Base-by-base conservation (phyloP, 2,888 invertebrate species). In the Dusona sp. region DNA sequence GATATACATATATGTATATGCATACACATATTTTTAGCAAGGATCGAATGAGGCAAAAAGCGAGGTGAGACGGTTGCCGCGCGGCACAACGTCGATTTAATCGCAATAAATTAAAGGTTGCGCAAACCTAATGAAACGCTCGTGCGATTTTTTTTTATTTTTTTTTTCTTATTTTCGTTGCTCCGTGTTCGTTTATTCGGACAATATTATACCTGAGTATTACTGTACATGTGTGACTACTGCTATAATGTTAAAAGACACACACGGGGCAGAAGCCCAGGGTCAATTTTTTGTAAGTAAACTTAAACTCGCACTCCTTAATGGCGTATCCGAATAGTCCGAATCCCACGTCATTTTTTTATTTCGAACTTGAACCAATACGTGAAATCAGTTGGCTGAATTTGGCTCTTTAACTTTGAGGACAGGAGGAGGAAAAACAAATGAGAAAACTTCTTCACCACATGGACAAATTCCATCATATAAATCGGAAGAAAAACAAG, bases 91-190 rank as follows among this genome's bases (percentile, higher is more conserved):
- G 78, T 70, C 85, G 86, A 87, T 86, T 89, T 90, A 89, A 90
- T 91, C 88, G 89, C 88, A 88, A 89, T 89, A 89, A 91, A 91
- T 91, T 89, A 89, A 89, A 86, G 81, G 83, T 91, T 91, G 86
- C 91, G 90, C 88, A 90, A 91, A 87, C 85, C 89, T 90, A 91
- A 91, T 91, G 90, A 90, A 91, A 91, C 88, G 88, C 87, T 88
- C 88, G 85, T 65, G 73, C 79, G 54, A 79, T 74, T 70, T 33
- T 85, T 83, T 73, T 73, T 67, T 19, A n/a, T 72, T 65, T 65
- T 74, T 74, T 74, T 57, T 73, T 61, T 72, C 72, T 29, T 42
- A 33, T 42, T 51, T n/a, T 65, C 51, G 9, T 61, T 65, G 36
- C 45, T 42, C 57, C 77, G 67, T 51, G 64, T 51, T 77, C 82